Base-by-base conservation (phyloP, 2,113 vertebrate species). In the Nannospalax galili region DNA sequence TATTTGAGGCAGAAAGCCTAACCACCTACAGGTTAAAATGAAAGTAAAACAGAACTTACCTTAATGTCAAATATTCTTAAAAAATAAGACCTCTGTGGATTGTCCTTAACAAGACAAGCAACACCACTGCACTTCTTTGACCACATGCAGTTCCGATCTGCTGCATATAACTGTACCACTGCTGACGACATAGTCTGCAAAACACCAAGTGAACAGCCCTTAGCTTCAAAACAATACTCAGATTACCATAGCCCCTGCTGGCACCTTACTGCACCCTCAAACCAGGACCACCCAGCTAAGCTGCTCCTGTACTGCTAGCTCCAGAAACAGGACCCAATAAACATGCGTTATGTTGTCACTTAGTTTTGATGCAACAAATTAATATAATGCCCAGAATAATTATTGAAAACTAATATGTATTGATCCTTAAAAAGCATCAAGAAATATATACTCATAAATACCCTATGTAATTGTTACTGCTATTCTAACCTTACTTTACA, bases 81-180 rank as follows among this genome's bases (percentile, higher is more conserved):
- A 98, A 99, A 99, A 99, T 99, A 99, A 5, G 99, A 99, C 97
- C 99, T 99, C 98, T 99, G 99, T 0, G 99, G 99, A 99, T 99
- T 99, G 99, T 99, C 99, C 98, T 99, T 99, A 96, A 99, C 99
- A 96, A 99, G 98, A 96, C 99, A 99, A 96, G 99, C 99, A 95
- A 99, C 99, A 22, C 99, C 99, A 91, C 99, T 99, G 98, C 99
- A 99, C 37, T 99, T 99, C 98, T 99, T 99, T 69, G 98, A 98
- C 99, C 99, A 99, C 97, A 98, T 94, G 82, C 98, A 98, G 97
- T 99, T 99, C 75, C 99, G 98, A 95, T 99, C 99, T 16, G 99
- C 98, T 73, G 97, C 98, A 40, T 99, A 99, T 64, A 99, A 99
- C 97, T 99, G 99, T 93, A 99, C 99, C 97, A 99, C 99, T 28